Percentiles rank a stretch among this genome's conserved stretches.
Conservation (phyloP, 2,888 invertebrate species). For the Amiota communis region DNA sequence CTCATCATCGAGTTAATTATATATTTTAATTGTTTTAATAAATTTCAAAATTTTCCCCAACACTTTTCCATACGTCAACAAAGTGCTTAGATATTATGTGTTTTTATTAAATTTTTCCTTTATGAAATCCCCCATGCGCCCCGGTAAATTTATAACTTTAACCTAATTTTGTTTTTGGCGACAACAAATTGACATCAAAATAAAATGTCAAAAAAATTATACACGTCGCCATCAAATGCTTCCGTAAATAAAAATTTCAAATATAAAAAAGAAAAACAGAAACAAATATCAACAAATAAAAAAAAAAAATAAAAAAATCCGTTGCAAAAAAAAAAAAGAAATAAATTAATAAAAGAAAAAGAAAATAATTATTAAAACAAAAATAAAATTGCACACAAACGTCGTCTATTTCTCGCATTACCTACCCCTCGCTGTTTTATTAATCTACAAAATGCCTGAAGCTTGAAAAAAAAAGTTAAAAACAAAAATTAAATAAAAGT, state of each 20-base stretch:
- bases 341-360: conserved; percentile 28
- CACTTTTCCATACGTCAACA: too few relatives aligned
- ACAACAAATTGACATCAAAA: not conserved
- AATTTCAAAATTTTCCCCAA: too few relatives aligned
- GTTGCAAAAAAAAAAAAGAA: conserved; percentile 16
- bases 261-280: conserved; percentile 27
- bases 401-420: not conserved
- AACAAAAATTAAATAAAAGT: conserved; percentile 37
- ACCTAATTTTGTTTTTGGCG: conserved; percentile 5
- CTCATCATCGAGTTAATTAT: too few relatives aligned
- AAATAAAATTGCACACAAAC: conserved; percentile 5
- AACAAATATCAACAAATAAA: conserved; percentile 34
- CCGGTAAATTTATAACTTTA: not conserved
- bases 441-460: not conserved
- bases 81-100: too few relatives aligned
- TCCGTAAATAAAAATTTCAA: conserved; percentile 47
- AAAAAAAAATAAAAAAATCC: conserved; percentile 32
- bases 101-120: too few relatives aligned
- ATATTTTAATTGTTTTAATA: too few relatives aligned
- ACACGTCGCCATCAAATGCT: conserved; percentile 34
- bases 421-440: not conserved
- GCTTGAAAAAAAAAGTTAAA: conserved; percentile 30
- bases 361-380: conserved; percentile 24
- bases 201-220: conserved; percentile 12
- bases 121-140: not conserved